These are phyloP conservation scores for Boloria selene DNA, from an alignment of 2,888 invertebrate genomes.

Conservation along the genomic window DNA sequence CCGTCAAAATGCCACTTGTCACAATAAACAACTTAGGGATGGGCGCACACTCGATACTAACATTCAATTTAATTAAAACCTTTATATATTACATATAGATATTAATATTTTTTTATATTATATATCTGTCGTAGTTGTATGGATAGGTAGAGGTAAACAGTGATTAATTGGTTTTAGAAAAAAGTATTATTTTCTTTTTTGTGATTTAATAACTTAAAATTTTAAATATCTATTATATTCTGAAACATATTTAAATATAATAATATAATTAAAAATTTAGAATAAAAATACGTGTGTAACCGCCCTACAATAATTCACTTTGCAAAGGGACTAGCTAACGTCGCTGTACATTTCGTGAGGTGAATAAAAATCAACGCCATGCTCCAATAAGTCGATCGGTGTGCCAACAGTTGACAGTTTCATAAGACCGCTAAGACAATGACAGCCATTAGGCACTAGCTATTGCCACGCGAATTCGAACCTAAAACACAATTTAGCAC, in stretches of 20 bases:
- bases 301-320: conserved; percentile 29
- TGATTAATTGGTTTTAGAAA: too few species aligned
- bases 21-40: conserved; percentile 29
- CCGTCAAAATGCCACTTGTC: conserved; percentile 40
- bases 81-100: neutral
- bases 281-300: conserved; percentile 6
- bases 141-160: too few species aligned
- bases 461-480: neutral
- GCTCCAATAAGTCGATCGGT: conserved; percentile 77
- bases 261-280: neutral
- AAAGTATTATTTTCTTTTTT: too few species aligned
- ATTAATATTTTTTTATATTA: neutral
- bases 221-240: neutral
- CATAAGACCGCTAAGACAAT: conserved; percentile 73
- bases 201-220: too few species aligned
- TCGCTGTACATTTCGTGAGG: conserved; percentile 58
- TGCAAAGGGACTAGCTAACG: conserved; percentile 46
- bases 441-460: conserved; percentile 56
- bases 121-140: neutral
- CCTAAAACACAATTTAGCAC: conserved; percentile 11
- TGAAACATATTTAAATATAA: neutral
- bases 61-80: conserved; percentile 2
- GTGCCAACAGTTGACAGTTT: conserved; percentile 71
- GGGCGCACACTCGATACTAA: conserved; percentile 13
- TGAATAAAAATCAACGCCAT: conserved; percentile 70